Base-by-base conservation (phyloP, 2,113 vertebrate species). In the Gallinago undulata region DNA sequence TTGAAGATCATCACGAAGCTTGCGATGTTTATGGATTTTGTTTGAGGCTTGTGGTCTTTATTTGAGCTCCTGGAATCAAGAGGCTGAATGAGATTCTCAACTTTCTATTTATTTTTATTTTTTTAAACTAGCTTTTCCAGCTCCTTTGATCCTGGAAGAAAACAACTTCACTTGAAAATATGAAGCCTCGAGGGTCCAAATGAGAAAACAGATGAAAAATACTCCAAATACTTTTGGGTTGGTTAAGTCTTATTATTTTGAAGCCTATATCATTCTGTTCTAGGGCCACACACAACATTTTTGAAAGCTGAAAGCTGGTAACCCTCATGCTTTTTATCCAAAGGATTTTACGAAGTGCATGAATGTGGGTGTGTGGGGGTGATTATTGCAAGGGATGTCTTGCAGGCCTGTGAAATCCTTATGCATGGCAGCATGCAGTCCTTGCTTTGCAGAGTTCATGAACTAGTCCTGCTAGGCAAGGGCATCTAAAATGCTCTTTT, bases 131-230 rank as follows among this genome's bases (percentile, higher is more conserved):
- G 87, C 87, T 84, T 96, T 96, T 96, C 77, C 89, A 95, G 66
- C 81, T 92, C 94, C 75, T 92, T 96, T 97, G 95, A 94, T 96
- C 93, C 81, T 91, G 91, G 95, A 96, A 90, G 95, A 96, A 96
- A 95, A 95, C 94, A 96, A 91, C 95, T 96, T 95, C 87, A 56
- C 77, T 96, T 89, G 91, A 97, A 97, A 96, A 96, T 92, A 93
- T 92, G 94, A 96, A 89, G 92, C 92, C 96, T 96, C 50, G 1
- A 96, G 94, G 92, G 94, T 84, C 93, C 80, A 87, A 92, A 92
- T 89, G 83, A 91, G 81, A 97, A 96, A 95, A 93, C 82, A 94
- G 88, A 90, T 78, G 69, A 96, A 95, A 96, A 96, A 95, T 95
- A 92, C 70, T 93, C 69, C 57, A 47, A 93, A 96, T 93, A 89